phyloP scores from a whole-genome alignment of 2,113 vertebrate species.

The Cyphomyrus plagiostoma region DNA sequence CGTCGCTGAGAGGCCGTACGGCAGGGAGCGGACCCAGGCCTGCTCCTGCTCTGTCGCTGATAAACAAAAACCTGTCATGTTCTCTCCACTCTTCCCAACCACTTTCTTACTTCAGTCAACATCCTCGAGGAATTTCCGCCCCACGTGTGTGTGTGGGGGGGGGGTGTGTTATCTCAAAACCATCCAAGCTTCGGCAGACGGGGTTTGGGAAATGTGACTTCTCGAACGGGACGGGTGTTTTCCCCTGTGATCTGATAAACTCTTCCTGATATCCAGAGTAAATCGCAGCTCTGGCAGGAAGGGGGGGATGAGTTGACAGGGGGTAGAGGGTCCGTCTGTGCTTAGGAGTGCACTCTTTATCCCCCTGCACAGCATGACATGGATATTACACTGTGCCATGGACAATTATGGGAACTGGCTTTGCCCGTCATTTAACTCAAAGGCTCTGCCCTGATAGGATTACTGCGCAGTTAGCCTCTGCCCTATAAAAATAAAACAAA shows the following conservation, averaged over 20 bases:
- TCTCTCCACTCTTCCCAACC: not conserved
- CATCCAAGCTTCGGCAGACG: not conserved
- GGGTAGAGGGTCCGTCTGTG: not conserved
- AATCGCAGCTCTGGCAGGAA: not conserved
- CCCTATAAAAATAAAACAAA: not conserved
- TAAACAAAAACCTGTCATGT: slow-evolving; percentile 1
- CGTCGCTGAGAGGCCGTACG: not conserved
- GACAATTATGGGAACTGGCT: not conserved
- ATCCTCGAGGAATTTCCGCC: not conserved
- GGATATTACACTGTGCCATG: not conserved
- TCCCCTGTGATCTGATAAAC: not conserved
- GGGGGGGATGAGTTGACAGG: not conserved
- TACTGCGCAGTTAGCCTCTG: not conserved
- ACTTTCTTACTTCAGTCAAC: not conserved
- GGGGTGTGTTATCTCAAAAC: not conserved
- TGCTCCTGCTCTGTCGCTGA: not conserved
- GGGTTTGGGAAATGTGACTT: not conserved
- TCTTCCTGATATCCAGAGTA: not conserved
- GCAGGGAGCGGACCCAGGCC: not conserved
- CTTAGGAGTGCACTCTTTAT: not conserved
- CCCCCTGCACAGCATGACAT: not conserved
- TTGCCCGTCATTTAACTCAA: not conserved
- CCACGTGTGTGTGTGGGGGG: too few relatives aligned
- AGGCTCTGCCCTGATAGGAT: not conserved
- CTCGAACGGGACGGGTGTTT: not conserved